These are phyloP conservation scores for Dromococcyx pavoninus DNA, from an alignment of 2,797 vertebrate genomes.

Conservation along the genomic window DNA sequence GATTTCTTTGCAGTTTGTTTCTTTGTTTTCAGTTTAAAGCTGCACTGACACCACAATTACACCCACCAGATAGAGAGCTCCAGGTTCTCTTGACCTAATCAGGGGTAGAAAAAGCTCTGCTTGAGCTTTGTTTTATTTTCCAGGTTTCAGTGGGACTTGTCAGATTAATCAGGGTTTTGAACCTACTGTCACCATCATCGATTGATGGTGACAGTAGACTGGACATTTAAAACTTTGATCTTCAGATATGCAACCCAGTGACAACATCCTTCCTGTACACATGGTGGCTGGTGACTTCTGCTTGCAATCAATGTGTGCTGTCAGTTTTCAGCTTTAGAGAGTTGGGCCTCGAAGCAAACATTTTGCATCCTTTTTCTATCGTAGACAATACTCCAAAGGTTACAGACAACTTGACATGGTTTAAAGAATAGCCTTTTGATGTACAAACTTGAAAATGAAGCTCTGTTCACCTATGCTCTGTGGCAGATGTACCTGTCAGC, in stretches of 20 bases:
- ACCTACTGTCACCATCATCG: background rate
- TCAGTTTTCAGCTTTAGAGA: background rate
- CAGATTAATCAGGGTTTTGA: background rate
- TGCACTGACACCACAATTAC: background rate
- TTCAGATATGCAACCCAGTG: background rate
- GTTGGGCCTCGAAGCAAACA: background rate
- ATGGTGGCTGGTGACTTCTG: background rate
- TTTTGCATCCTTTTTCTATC: background rate
- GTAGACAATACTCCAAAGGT: background rate
- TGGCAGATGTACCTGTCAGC: background rate
- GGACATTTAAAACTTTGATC: background rate
- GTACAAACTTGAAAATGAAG: background rate
- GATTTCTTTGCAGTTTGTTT: background rate
- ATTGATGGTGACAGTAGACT: too few relatives aligned
- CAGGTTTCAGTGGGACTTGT: background rate
- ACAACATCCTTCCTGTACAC: background rate
- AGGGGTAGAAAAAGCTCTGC: background rate
- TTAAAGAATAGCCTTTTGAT: constrained; percentile 20
- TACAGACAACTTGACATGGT: background rate
- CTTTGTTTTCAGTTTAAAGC: background rate
- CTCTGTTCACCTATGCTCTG: background rate
- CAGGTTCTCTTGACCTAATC: background rate
- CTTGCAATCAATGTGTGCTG: background rate
- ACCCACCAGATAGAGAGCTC: background rate
- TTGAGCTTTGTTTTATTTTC: background rate